Evolutionary conservation across 2,888 invertebrate genomes (phyloP).

Genomic region (Steromphala cineraria): DNA sequence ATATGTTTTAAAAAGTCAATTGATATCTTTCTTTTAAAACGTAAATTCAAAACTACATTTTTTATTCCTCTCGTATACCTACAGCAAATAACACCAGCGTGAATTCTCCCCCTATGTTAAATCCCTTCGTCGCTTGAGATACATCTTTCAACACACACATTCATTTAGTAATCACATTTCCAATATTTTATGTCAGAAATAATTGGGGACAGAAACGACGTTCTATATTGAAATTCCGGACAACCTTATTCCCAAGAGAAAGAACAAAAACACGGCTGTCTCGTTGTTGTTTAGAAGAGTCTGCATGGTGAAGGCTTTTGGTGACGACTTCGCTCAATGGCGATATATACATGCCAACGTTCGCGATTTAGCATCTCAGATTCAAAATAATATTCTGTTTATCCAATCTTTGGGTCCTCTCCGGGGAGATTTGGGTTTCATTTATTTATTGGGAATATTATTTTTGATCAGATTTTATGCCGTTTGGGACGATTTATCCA

Average conservation of each 20-base stretch:
- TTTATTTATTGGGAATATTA: neutral
- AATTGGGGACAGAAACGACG: neutral
- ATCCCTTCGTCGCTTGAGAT: too few species aligned
- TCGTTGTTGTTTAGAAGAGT: neutral
- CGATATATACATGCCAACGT: neutral
- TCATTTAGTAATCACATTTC: too few species aligned
- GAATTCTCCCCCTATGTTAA: too few species aligned
- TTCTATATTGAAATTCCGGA: neutral
- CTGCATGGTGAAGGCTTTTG: neutral
- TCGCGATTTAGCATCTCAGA: neutral
- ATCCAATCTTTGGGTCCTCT: neutral
- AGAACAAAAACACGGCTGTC: neutral
- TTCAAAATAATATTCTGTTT: constrained; percentile 6
- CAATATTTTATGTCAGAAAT: neutral
- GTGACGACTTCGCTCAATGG: neutral
- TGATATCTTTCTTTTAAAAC: too few species aligned
- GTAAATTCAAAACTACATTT: too few species aligned
- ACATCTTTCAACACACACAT: too few species aligned
- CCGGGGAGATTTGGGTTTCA: neutral
- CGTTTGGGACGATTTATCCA: neutral
- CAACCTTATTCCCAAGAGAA: neutral
- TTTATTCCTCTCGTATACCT: too few species aligned
- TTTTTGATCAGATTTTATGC: constrained; percentile 8
- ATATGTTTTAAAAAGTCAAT: too few species aligned
- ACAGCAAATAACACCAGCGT: too few species aligned